These are phyloP conservation scores for Chrysaora quinquecirrha DNA, from an alignment of 30 jellyfish, hydroid and myxozoan species.

Conservation along the genomic window DNA sequence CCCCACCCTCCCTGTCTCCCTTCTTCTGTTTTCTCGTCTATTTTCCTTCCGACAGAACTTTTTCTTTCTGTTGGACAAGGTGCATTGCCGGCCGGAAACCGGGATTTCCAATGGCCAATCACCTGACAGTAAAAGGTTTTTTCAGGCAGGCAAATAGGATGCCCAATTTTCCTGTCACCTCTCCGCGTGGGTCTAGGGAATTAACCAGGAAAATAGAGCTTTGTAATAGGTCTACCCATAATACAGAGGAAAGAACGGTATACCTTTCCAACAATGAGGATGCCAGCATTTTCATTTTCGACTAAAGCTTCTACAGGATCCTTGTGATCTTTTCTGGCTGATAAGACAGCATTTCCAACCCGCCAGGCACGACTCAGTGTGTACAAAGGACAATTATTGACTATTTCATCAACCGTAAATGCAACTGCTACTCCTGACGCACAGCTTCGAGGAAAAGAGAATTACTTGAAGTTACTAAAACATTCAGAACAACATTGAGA, in stretches of 20 bases:
- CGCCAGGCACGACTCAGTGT: slow-evolving; percentile 78
- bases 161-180: neutral
- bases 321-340: slow-evolving; percentile 41
- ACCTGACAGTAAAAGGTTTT: no score
- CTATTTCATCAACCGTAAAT: slow-evolving; percentile 15
- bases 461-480: no score
- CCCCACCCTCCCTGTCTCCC: no score
- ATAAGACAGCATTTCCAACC: slow-evolving; percentile 57
- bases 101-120: neutral
- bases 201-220: neutral
- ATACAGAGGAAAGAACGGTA: no score
- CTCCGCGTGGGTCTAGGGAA: neutral
- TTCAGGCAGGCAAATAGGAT: neutral
- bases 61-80: no score
- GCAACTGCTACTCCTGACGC: slow-evolving; percentile 55
- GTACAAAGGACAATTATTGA: slow-evolving; percentile 11
- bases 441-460: slow-evolving; percentile 47
- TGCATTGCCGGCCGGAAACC: neutral
- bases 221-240: neutral
- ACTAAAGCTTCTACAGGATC: slow-evolving; percentile 45
- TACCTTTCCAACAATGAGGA: slow-evolving; percentile 71
- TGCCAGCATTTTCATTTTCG: slow-evolving; percentile 24
- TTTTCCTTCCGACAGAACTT: no score
- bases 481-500: no score
- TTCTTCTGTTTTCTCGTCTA: no score